Evolutionary conservation across 2,888 invertebrate species (phyloP), one percentile per base, ranked within the genome.

Genomic region (Tanypteryx hageni): DNA sequence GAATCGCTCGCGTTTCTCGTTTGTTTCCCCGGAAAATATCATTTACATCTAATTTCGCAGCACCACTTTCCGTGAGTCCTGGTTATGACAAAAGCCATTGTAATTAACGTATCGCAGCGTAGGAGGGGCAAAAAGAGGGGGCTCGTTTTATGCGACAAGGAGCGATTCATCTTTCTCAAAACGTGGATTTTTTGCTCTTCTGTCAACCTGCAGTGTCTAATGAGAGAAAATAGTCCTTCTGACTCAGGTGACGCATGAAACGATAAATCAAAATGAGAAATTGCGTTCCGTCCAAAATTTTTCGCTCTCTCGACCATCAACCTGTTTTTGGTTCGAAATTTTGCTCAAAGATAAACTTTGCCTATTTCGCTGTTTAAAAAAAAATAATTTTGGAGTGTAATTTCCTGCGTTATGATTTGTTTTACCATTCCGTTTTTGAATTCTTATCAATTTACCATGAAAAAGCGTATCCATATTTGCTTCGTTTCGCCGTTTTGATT

Each of bases 231-330:
- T 68, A 89, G 89, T 68, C 89, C 68, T 64, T 64, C 18, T 16
- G 64, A n/a, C 89, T 89, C 68, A 31, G 64, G 68, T 89, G 89
- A 44, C 89, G n/a, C 18, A 64, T 14, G n/a, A 44, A 31, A 27
- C 68, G 31, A 89, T 89, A 89, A 89, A 89, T 89, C 89, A 89
- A 56, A 64, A 89, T 89, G 89, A 89, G 64, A 64, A 89, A 89
- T 64, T 89, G 89, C 44, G 10, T 18, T 18, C 64, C 61, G 22
- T n/a, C 86, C 86, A 13, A 10, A 18, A 68, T 44, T 61, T 68
- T 89, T 89, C 31, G 13, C 56, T 68, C 89, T 64, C 31, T 0
- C 64, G 16, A 31, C 61, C 89, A 31, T 68, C 61, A 31, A 18
- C 86, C n/a, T 16, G 27, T 61, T 56, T n/a, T n/a, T 3, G 27